phyloP scores from a whole-genome alignment of 2,113 vertebrate species.

The Bubo scandiacus region DNA sequence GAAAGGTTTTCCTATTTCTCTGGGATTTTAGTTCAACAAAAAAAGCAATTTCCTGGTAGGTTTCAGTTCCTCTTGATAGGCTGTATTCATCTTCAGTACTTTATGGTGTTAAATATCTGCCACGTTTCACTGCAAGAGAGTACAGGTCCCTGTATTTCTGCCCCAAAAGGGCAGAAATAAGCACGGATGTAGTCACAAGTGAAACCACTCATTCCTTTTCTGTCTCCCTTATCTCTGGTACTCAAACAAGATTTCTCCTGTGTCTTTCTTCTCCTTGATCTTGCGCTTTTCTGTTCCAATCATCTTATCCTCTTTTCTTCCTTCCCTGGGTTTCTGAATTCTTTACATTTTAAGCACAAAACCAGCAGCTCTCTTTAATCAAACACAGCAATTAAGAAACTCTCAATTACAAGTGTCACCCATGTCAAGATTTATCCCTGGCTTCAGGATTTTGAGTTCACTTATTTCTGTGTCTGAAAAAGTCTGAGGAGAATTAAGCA shows the following conservation, averaged over 20 bases:
- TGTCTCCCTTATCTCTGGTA: not conserved
- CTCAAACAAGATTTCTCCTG: not conserved
- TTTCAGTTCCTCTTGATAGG: not conserved
- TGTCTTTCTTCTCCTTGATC: not conserved
- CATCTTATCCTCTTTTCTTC: not conserved
- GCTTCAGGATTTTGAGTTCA: not conserved
- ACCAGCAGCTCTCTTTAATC: not conserved
- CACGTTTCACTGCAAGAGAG: not conserved
- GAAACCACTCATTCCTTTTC: not conserved
- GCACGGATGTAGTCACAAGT: not conserved
- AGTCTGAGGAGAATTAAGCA: not conserved
- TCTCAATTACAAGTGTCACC: conserved; percentile 17
- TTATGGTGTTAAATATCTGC: not conserved
- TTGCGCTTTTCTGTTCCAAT: not conserved
- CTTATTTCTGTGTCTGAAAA: not conserved
- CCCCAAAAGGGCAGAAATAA: not conserved
- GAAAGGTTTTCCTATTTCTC: not conserved
- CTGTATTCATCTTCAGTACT: not conserved
- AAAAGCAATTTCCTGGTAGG: not conserved
- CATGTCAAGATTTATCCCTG: not conserved
- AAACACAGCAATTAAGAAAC: not conserved
- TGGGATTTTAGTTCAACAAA: not conserved
- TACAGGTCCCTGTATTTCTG: not conserved
- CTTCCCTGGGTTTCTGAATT: not conserved
- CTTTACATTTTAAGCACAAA: conserved; percentile 6